Base-by-base conservation (phyloP, 2,797 vertebrate genomes). In the Gallinago solitaria region DNA sequence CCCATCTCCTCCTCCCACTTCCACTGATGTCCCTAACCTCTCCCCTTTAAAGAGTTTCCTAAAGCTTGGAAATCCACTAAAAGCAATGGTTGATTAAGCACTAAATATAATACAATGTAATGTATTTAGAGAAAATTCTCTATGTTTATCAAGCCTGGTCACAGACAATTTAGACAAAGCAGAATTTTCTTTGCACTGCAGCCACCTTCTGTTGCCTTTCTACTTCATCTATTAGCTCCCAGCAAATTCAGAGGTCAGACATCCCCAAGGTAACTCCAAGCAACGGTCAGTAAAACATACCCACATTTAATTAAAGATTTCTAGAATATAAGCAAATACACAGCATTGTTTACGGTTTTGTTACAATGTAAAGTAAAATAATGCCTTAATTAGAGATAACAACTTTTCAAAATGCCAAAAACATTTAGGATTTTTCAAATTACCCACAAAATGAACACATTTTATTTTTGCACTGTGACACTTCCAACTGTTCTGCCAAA, bases 401-500 rank as follows among this genome's bases (percentile, higher is more conserved):
- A 83, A 96, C 93, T 87, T 95, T 76, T 85, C 86, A 77, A 96
- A 95, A 87, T 78, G 96, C 93, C 91, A 95, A 61, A 95, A 95
- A 85, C 94, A 95, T 68, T 93, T 15, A 35, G 86, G 87, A 25
- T 92, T 89, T 84, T 85, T 94, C 93, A 91, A 84, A 93, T 95
- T 95, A 94, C 68, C 81, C 91, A 95, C 91, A 56, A 97, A 97
- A 95, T 90, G 92, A 97, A 96, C 96, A 96, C 95, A 96, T 96
- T 96, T 96, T 95, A 80, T 93, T 96, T 94, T 69, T 93, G 88
- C 95, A 95, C 96, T 96, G 88, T 96, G 96, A 96, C 96, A 96
- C 84, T 95, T 97, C 96, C 96, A 96, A 96, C 94, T 96, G 96
- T 94, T 97, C 92, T 90, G 91, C 96, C 96, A 97, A 97, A 97